Conservation (phyloP, 2,888 invertebrate genomes). For the Hofmannophila pseudospretella region DNA sequence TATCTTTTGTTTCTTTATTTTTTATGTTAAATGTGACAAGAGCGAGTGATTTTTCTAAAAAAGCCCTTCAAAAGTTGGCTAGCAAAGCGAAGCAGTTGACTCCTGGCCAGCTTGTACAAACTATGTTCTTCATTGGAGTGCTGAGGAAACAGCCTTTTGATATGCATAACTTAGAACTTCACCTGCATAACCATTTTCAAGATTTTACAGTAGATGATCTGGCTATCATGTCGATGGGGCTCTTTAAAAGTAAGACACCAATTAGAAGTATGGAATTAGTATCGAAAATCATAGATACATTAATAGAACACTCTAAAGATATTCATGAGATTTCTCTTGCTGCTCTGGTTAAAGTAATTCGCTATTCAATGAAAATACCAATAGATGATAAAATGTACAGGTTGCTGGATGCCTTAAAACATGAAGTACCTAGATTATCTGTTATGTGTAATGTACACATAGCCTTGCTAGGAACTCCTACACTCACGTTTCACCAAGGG, state of each 20-base stretch:
- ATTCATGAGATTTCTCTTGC: conserved; percentile 82
- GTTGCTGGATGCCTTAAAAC: conserved; percentile 72
- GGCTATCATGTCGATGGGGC: conserved; percentile 84
- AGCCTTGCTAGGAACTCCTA: conserved; percentile 78
- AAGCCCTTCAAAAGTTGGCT: conserved; percentile 73
- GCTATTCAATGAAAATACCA: conserved; percentile 74
- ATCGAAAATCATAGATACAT: conserved; percentile 65
- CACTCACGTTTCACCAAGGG: conserved; percentile 49
- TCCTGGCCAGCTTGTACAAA: conserved; percentile 80
- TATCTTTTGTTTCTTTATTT: conserved; percentile 81
- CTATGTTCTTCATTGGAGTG: conserved; percentile 82
- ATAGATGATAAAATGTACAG: conserved; percentile 61
- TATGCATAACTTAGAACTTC: conserved; percentile 82
- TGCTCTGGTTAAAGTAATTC: conserved; percentile 80
- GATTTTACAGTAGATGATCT: conserved; percentile 81
- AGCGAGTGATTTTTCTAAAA: conserved; percentile 74
- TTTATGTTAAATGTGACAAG: conserved; percentile 77
- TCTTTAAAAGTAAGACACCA: conserved; percentile 85
- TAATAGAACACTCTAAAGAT: conserved; percentile 65
- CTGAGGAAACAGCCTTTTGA: conserved; percentile 74
- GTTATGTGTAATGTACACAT: conserved; percentile 81
- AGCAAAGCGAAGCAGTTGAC: conserved; percentile 78
- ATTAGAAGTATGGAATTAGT: conserved; percentile 73
- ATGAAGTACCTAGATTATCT: conserved; percentile 79
- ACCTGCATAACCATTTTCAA: conserved; percentile 68